phyloP scores from a whole-genome alignment of 1,140 invertebrate genomes.

The Drosophila rhopaloa region DNA sequence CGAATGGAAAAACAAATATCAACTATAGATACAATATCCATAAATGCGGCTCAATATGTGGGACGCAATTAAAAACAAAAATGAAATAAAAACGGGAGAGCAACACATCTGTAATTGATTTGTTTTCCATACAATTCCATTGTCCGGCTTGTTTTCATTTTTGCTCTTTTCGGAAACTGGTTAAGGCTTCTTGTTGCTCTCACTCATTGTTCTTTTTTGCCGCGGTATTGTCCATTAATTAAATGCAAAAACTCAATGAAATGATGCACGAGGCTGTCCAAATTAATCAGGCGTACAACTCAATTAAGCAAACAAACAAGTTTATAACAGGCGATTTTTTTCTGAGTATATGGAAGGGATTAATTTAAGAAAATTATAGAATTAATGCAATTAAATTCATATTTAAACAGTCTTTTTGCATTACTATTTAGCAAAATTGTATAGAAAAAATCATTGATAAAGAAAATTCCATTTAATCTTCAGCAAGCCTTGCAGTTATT shows the following conservation, averaged over 20 bases:
- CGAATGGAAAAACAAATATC: conserved; percentile 59
- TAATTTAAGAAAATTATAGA: no score
- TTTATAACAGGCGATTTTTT: no score
- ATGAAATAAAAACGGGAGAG: conserved; percentile 11
- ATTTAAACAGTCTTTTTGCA: no score
- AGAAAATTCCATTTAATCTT: no score
- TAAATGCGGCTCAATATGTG: conserved; percentile 45
- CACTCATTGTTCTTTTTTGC: conserved; percentile 16
- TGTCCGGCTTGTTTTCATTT: conserved; percentile 25
- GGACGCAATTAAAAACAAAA: conserved; percentile 20
- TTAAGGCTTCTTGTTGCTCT: conserved; percentile 26
- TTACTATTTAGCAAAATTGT: no score
- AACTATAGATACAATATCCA: conserved; percentile 40
- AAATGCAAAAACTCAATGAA: conserved; percentile 49
- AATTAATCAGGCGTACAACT: conserved; percentile 2
- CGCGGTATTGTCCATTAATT: conserved; percentile 65
- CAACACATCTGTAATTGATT: conserved; percentile 70
- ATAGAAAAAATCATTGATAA: no score
- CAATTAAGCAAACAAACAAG: background rate
- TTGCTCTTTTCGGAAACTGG: conserved; percentile 27
- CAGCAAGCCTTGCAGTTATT: no score
- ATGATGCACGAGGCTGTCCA: conserved; percentile 30
- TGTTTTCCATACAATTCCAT: conserved; percentile 77
- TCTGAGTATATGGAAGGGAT: no score
- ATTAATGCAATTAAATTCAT: no score